Percentiles rank a stretch among this genome's conserved stretches.
Evolutionary conservation across 53 echinoderm and acorn worm genomes (phyloP).

Genomic region (Echinometra lucunter): DNA sequence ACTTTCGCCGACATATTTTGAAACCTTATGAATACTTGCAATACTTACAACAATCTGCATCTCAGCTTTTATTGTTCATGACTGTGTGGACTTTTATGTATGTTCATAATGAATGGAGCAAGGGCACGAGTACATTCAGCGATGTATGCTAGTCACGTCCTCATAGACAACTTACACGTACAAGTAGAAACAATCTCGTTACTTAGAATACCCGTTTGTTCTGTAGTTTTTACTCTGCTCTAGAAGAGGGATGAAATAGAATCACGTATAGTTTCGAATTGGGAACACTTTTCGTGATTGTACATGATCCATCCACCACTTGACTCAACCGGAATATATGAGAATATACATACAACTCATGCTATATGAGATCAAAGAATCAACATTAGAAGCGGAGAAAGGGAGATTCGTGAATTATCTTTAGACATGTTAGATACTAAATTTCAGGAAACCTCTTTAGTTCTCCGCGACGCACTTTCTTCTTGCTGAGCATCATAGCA

Average conservation of each 20-base stretch:
- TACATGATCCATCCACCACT: too few species aligned
- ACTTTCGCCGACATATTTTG: too few species aligned
- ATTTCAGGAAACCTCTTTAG: neutral
- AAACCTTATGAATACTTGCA: too few species aligned
- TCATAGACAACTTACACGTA: neutral
- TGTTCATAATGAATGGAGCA: too few species aligned
- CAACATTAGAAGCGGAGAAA: neutral
- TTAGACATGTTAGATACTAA: neutral
- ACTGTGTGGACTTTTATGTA: too few species aligned
- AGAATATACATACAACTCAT: too few species aligned
- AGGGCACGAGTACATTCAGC: neutral
- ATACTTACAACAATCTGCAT: too few species aligned
- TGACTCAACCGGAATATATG: too few species aligned
- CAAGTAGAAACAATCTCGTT: conserved; percentile 6
- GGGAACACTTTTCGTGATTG: neutral
- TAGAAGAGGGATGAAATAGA: neutral
- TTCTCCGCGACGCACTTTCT: too few species aligned
- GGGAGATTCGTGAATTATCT: neutral
- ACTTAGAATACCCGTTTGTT: neutral
- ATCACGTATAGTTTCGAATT: neutral
- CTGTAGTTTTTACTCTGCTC: neutral
- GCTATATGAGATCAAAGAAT: neutral
- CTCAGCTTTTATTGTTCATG: too few species aligned
- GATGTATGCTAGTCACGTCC: neutral
- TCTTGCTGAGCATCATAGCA: too few species aligned